Evolutionary conservation across 2,113 vertebrate genomes (phyloP), one percentile per base, ranked within the genome.

Genomic region (Pterocles burchelli): DNA sequence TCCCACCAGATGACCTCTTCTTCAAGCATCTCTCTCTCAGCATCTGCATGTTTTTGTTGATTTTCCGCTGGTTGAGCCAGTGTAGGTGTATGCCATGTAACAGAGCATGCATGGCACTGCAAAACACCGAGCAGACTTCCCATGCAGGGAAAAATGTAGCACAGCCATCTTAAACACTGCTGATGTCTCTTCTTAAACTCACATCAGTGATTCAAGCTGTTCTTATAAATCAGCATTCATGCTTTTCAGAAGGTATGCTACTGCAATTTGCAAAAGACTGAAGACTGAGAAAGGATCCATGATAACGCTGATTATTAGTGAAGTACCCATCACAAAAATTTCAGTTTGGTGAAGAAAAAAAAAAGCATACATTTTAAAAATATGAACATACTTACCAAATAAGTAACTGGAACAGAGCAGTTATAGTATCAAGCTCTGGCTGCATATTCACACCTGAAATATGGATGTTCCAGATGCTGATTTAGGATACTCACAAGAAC

Each of bases 1-100:
- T 91, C 92, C 92, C 66, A 96, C 17, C 86, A 93, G 97, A 41
- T 85, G 96, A 91, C n/a, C 31, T 96, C 59, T 75, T 93, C 97
- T 94, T 96, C 93, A 67, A 70, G 71, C 41, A 65, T 58, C 41
- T 88, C 55, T 88, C 59, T 80, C 51, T 85, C 93, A 62, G 88
- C 86, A 79, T 76, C 93, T 91, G 76, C 33, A 33, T 10, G 52
- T 17, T 81, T 93, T 67, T 84, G 90, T 63, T 10, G 76, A 61
- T 71, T 82, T 91, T 66, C 86, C 3, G 11, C 55, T 85, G 81
- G 81, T 58, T 76, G 90, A 76, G 85, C 28, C 91, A 95, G 46
- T 55, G 66, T 18, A 83, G 79, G 87, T 28, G 33, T 34, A 43
- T 90, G 85, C 85, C 92, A 93, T 85, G 88, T 61, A 61, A 63